Evolutionary conservation across 2,888 invertebrate species (phyloP).

Genomic region (Cheiracanthium punctorium): DNA sequence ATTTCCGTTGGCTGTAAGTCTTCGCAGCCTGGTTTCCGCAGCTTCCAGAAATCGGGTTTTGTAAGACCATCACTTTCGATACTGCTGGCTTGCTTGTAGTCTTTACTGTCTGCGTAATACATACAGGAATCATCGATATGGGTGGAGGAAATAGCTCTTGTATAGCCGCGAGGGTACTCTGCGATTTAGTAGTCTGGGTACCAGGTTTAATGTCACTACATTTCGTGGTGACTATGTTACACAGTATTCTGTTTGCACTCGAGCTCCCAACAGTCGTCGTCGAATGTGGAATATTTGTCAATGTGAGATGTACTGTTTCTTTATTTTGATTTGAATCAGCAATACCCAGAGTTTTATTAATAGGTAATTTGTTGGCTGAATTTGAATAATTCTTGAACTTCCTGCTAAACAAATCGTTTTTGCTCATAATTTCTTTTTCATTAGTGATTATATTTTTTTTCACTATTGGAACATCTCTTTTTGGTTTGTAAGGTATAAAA

Average conservation of each 20-base stretch:
- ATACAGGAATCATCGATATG: slow-evolving; percentile 36
- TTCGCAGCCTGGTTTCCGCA: not conserved
- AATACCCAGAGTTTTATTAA: too few species aligned
- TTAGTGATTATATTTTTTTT: not conserved
- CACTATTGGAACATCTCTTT: not conserved
- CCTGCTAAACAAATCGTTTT: not conserved
- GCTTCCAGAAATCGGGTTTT: not conserved
- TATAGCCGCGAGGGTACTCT: not conserved
- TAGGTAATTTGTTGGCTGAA: too few species aligned
- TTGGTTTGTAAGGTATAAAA: not conserved
- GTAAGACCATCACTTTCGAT: slow-evolving; percentile 35
- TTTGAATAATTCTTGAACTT: too few species aligned
- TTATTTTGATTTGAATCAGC: too few species aligned
- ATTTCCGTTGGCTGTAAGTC: not conserved
- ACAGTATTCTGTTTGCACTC: too few species aligned
- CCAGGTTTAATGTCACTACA: too few species aligned
- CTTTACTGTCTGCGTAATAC: slow-evolving; percentile 3
- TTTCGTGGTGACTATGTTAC: too few species aligned
- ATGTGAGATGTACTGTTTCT: too few species aligned
- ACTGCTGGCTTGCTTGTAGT: not conserved
- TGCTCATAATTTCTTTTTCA: not conserved
- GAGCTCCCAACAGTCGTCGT: too few species aligned
- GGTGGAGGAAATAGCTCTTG: slow-evolving; percentile 25
- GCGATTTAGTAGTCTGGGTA: too few species aligned
- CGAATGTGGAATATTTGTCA: too few species aligned